Conservation (phyloP, 2,797 vertebrate genomes). For the Rhinella marina region DNA sequence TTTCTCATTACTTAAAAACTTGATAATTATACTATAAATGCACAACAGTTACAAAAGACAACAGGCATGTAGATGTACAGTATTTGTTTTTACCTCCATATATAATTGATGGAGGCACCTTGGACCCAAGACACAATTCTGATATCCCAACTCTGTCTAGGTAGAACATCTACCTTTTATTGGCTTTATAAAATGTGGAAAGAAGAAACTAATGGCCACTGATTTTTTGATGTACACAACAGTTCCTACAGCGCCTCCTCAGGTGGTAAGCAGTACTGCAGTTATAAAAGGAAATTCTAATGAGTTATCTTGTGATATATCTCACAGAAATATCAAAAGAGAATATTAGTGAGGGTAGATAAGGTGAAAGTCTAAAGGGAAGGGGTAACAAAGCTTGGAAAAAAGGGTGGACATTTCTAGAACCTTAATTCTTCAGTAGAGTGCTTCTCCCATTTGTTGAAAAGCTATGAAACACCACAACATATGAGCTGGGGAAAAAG, state of each 20-base stretch:
- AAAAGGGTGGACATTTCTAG: neutral
- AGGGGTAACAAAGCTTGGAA: neutral
- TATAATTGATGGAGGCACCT: neutral
- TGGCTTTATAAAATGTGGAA: too few species aligned
- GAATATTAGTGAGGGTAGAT: neutral
- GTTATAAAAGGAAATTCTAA: neutral
- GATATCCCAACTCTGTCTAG: neutral
- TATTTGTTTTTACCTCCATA: neutral
- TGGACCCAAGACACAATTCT: neutral
- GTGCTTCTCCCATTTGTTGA: neutral
- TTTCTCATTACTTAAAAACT: slow-evolving; percentile 5
- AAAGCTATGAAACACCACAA: too few species aligned
- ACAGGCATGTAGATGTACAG: neutral
- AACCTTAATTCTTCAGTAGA: neutral
- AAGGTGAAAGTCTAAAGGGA: neutral
- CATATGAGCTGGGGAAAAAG: too few species aligned
- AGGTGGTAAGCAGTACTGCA: neutral
- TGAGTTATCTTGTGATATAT: neutral
- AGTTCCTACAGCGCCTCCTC: neutral
- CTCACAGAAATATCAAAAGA: neutral
- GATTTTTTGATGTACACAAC: neutral
- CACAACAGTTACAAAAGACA: neutral
- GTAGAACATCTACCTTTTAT: too few species aligned
- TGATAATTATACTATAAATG: slow-evolving; percentile 5
- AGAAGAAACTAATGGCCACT: too few species aligned